Evolutionary conservation across 2,888 invertebrate genomes (phyloP), one percentile per base, ranked within the genome.

Genomic region (Agonopterix arenella): DNA sequence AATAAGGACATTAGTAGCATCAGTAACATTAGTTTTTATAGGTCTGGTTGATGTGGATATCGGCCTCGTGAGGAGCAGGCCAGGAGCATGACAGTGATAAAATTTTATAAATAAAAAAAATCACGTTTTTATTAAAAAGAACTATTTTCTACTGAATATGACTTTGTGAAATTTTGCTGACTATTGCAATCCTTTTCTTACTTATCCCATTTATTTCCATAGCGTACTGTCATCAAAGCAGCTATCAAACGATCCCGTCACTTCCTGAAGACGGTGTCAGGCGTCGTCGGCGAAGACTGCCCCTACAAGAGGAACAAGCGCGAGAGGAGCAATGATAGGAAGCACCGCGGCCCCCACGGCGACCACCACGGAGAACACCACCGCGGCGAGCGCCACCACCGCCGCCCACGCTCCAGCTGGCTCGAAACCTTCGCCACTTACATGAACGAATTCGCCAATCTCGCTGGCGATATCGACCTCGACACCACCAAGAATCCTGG

Each of bases 381-480:
- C 18, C 62, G 60, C 18, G 57, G 67, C 3, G 70, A 68, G 0
- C 62, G 74, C 40, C 66, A 64, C 36, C 64, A 65, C 41, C 73
- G 71, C 38, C 70, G 75, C 44, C 49, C 59, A 36, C 70, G 70
- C 38, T 43, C 49, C 50, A 80, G 85, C 55, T 91, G 90, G 91
- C 64, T 90, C 4, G 85, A 90, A 1, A 80, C 80, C 36, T 81
- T 91, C 50, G 65, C 82, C 5, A 79, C 76, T 8, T 90, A 90
- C 59, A 77, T 91, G 71, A 90, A 90, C 54, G 90, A 91, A 59
- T 91, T 90, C 70, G 82, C 89, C 8, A 88, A 90, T 59, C 70
- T 90, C 0, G 85, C 90, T 1, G 89, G 85, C 1, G 85, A 89
- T 53, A 62, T 80, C 9, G 74, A 74, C 52, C 53, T 64, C 47